Conservation (phyloP, 2,888 invertebrate species). For the Dynastes maya region DNA sequence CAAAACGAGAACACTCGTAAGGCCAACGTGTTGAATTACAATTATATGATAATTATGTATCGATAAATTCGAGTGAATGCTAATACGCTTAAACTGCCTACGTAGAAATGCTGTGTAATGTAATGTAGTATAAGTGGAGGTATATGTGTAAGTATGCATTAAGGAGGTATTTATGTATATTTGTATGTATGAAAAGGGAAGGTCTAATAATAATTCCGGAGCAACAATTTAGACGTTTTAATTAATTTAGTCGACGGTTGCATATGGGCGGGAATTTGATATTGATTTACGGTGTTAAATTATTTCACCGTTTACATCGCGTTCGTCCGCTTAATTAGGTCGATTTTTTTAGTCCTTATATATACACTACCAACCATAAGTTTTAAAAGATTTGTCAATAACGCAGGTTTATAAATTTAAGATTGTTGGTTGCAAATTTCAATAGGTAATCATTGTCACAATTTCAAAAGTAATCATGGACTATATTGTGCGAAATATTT, state of each 20-base stretch:
- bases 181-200: background rate
- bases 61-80: conserved; percentile 15
- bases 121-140: background rate
- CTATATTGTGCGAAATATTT: too few species aligned
- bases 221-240: conserved; percentile 29
- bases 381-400: too few species aligned
- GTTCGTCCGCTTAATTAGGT: conserved; percentile 21
- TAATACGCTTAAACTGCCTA: conserved; percentile 15
- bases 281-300: conserved; percentile 25
- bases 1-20: conserved; percentile 1
- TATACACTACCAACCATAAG: too few species aligned
- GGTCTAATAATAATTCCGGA: conserved; percentile 5
- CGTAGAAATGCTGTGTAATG: background rate
- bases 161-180: background rate
- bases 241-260: conserved; percentile 26
- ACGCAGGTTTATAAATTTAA: too few species aligned
- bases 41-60: conserved; percentile 32
- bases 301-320: conserved; percentile 24
- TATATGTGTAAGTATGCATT: background rate
- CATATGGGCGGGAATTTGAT: conserved; percentile 30
- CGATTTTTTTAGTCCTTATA: conserved; percentile 1
- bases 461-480: too few species aligned
- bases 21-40: conserved; percentile 29
- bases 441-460: too few species aligned
- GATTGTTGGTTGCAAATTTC: too few species aligned